Base-by-base conservation (phyloP, 64 coral and sea anemone genomes). In the Montipora efflorescens region DNA sequence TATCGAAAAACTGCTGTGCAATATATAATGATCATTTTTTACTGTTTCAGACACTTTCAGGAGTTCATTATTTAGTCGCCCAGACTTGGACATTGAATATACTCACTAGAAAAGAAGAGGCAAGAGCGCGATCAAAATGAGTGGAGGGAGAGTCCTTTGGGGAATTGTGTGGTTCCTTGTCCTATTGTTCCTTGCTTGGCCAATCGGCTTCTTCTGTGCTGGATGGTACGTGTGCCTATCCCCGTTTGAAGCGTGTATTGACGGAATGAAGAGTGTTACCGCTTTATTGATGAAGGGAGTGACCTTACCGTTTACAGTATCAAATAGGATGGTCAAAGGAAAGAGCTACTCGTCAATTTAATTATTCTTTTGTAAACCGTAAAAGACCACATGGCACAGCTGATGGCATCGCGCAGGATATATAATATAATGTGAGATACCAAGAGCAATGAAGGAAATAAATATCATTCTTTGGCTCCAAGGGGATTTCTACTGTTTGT, bases 161-260 rank as follows among this genome's bases (percentile, higher is more conserved):
- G 84, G 49, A 13, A 89, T 95, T 77, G 74, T 78, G 21, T 95
- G 94, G 94, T 92, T 95, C 76, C 76, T 95, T 69, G 84, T 95
- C 14, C 49, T 95, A 16, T 79, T 83, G 18, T 92, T 95, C 62
- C 18, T 95, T 23, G 94, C 76, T 11, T 95, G 94, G 94, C 94
- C 94, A 7, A 78, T 95, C 36, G 94, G 94, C 53, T 95, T 95
- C 64, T 95, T 95, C 83, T 95, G 94, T 8, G 94, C 94, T 74
- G 84, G 94, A 14, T 95, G 94, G 94, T 95, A 95, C 94, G 90
- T 95, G n/a, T 95, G 94, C 53, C 88, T 91, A 5, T 83, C 90
- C 25, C 94, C 94, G 44, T 95, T 95, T 89, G 90, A 95, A 76
- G 94, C 94, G 20, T 95, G 94, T 68, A 95, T 95, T 18, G 90